Conservation (phyloP, 2,797 vertebrate genomes). For the Sardinella longiceps region DNA sequence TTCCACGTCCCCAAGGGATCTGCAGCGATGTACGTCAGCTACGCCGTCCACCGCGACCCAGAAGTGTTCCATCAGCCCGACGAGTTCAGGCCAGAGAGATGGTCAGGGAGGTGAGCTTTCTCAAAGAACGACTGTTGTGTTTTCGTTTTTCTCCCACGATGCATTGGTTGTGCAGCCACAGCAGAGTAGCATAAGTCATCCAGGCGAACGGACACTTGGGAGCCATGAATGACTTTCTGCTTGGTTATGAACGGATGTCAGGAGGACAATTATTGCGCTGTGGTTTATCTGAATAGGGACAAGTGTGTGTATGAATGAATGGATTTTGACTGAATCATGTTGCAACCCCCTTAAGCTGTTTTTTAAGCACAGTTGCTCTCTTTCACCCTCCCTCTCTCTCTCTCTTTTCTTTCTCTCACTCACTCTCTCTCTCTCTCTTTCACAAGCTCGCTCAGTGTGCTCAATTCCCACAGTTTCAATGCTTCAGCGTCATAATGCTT, state of each 20-base stretch:
- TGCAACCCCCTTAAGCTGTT: constrained; percentile 19
- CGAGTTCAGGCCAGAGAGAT: constrained; percentile 66
- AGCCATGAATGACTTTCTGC: not conserved
- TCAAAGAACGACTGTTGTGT: not conserved
- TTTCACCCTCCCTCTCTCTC: not conserved
- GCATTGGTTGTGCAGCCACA: not conserved
- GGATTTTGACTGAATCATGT: constrained; percentile 15
- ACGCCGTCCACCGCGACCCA: constrained; percentile 63
- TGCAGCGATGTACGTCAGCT: constrained; percentile 63
- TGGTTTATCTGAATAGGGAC: constrained; percentile 5
- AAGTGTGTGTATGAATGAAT: constrained; percentile 13
- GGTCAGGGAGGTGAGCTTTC: constrained; percentile 62
- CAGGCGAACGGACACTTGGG: not conserved
- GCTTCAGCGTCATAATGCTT: not conserved
- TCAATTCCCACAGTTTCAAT: not conserved
- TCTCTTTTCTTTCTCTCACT: not conserved
- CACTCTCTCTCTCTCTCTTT: not conserved
- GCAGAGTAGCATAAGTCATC: not conserved
- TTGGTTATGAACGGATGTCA: not conserved
- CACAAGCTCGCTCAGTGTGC: not conserved
- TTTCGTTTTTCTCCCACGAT: not conserved
- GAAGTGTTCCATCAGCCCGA: constrained; percentile 70
- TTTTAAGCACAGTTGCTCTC: constrained; percentile 22
- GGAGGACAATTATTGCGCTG: not conserved
- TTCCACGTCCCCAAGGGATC: constrained; percentile 62